Conservation (phyloP, 2,888 invertebrate species). For the Branchipolynoe longqiensis region DNA sequence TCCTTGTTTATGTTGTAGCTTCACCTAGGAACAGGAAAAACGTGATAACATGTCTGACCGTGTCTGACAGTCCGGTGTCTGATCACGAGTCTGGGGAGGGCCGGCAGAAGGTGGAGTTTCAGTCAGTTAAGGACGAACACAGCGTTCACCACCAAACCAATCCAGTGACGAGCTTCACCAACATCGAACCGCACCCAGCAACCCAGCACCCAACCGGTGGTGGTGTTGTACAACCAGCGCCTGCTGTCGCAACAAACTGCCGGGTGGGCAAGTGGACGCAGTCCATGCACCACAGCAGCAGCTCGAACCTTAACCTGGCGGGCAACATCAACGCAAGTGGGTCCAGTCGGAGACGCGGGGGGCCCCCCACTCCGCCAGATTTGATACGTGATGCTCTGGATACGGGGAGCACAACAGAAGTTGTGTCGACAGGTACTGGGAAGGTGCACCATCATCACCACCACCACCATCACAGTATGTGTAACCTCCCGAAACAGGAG, state of each 20-base stretch:
- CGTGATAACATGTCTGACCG: conserved; percentile 89
- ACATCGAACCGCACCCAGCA: conserved; percentile 10
- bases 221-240: too few relatives aligned
- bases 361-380: conserved; percentile 53
- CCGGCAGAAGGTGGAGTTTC: conserved; percentile 63
- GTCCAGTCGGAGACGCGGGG: background rate
- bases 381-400: conserved; percentile 49
- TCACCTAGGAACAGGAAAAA: conserved; percentile 85
- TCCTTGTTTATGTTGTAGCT: conserved; percentile 59
- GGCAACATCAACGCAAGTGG: background rate
- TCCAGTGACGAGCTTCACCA: conserved; percentile 15
- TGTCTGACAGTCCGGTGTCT: conserved; percentile 84
- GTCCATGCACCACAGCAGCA: background rate
- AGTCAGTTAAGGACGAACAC: conserved; percentile 77
- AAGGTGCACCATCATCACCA: conserved; percentile 55
- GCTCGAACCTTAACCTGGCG: background rate
- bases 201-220: background rate
- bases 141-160: background rate
- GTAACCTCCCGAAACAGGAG: conserved; percentile 57
- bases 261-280: conserved; percentile 14
- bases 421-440: conserved; percentile 11
- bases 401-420: background rate
- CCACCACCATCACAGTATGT: conserved; percentile 58
- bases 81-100: conserved; percentile 70
- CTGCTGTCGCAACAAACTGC: background rate